Base-by-base conservation (phyloP, 2,888 invertebrate genomes). In the Boloria selene region DNA sequence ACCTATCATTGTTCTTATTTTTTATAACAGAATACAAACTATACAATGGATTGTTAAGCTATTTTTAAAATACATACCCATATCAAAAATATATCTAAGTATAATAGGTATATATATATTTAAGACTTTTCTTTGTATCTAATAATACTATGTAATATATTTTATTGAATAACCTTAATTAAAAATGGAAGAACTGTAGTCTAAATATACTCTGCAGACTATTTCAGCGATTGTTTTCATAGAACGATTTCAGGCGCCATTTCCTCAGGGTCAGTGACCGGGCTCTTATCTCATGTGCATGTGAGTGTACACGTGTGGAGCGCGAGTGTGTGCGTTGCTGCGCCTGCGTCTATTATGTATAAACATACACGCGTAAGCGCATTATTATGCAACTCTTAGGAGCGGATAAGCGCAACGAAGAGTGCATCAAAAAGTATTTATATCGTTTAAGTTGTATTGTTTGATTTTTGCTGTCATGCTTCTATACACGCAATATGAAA, bases 241-340 rank as follows among this genome's bases (percentile, higher is more conserved):
- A 77, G 76, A 80, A 75, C 75, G 79, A 81, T 89, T 90, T 90
- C 90, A 90, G 88, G 85, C 84, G 81, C 80, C 83, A 87, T 87
- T 88, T 86, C 87, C 83, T 82, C 78, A 74, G 77, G 90, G 85
- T 88, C 87, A 82, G 61, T 79, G 88, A 83, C 87, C 87, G 83
- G 55, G 73, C 82, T 84, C 86, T 90, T 90, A 90, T 91, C 90
- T 86, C 70, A 74, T 70, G 74, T 69, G 77, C 71, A 68, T 76
- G 79, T 77, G 72, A 79, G 84, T 80, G 85, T 84, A 79, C 73
- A 79, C 82, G 82, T 77, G 74, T 74, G 64, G 70, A 61, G 64
- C 52, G 66, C 72, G 66, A 72, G 72, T 73, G 75, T 75, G 73
- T 68, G 69, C 73, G 75, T 74, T n/a, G 75, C 74, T 74, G 76